phyloP scores from a whole-genome alignment of 2,797 vertebrate genomes.

The Gobionotothen gibberifrons region DNA sequence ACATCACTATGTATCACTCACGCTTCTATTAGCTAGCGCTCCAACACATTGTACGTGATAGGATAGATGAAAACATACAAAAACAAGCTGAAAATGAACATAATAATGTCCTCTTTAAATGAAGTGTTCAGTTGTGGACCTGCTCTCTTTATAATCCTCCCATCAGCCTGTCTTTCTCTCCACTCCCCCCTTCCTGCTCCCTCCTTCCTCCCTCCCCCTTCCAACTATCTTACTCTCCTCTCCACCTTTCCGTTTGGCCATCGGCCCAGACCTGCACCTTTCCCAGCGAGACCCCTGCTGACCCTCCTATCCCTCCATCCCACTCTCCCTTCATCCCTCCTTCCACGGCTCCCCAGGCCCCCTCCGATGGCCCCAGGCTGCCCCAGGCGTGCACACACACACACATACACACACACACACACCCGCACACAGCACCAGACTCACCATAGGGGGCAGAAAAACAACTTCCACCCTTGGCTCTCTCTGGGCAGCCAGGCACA shows the following conservation, averaged over 20 bases:
- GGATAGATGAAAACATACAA: no score
- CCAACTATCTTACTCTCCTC: slow-evolving; percentile 44
- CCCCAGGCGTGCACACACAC: slow-evolving; percentile 47
- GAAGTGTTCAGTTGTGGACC: slow-evolving; percentile 24
- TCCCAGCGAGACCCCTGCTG: slow-evolving; percentile 75
- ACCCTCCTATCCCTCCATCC: slow-evolving; percentile 73
- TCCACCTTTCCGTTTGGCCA: slow-evolving; percentile 76
- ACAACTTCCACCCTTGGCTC: slow-evolving; percentile 86
- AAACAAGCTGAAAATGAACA: no score
- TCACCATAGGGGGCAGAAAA: slow-evolving; percentile 85
- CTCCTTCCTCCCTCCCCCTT: background rate
- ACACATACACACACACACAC: slow-evolving; percentile 34
- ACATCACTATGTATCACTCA: no score
- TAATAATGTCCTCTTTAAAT: no score
- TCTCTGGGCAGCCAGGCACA: slow-evolving; percentile 79
- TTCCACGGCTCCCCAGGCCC: slow-evolving; percentile 77
- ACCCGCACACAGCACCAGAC: slow-evolving; percentile 70
- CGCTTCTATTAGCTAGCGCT: no score
- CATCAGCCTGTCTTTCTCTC: slow-evolving; percentile 7
- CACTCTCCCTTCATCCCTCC: slow-evolving; percentile 70
- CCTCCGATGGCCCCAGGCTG: slow-evolving; percentile 83
- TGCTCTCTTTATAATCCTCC: slow-evolving; percentile 37
- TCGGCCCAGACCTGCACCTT: slow-evolving; percentile 80
- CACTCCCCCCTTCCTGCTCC: slow-evolving; percentile 5
- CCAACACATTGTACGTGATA: no score